Evolutionary conservation across 2,888 invertebrate genomes (phyloP), one percentile per base, ranked within the genome.

Genomic region (Epinotia bilunana): DNA sequence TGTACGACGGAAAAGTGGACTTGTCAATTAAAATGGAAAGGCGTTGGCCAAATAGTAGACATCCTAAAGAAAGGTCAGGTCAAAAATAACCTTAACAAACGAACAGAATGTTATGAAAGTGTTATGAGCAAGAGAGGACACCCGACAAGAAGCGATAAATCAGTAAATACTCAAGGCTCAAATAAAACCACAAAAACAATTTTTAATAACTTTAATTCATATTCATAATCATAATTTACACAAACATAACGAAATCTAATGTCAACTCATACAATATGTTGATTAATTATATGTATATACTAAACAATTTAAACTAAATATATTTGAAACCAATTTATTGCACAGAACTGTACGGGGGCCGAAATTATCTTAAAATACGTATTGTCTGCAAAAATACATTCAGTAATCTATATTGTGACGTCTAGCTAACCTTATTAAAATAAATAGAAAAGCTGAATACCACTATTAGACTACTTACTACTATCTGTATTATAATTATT

Each of bases 171-270:
- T 20, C 2, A 53, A 13, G 53, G 12, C 12, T 16, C 0, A 65
- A 33, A 79, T 81, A 77, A 80, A 61, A 73, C 76, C 61, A 18
- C n/a, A 12, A 60, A 23, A 85, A 79, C 89, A 79, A 88, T 91
- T 92, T 92, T 93, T 90, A 83, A 90, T 90, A 93, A 93, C 93
- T 91, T 87, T 92, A 90, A 91, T 91, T 91, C 86, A 88, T 90
- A 88, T 85, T 90, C 83, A 86, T 90, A 88, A 87, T 89, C 84
- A 90, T 91, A 93, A 92, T 92, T 91, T 93, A 92, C 88, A 93
- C 92, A 93, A 93, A 93, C 92, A 91, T 92, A 93, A 93, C 93
- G 91, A 89, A 89, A 90, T 83, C 88, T 90, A 90, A 82, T 84
- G 86, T 88, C 87, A 87, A 88, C 87, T 84, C 86, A 84, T 84